Conservation (phyloP, 2,888 invertebrate species). For the Alloscopus bannaensis region DNA sequence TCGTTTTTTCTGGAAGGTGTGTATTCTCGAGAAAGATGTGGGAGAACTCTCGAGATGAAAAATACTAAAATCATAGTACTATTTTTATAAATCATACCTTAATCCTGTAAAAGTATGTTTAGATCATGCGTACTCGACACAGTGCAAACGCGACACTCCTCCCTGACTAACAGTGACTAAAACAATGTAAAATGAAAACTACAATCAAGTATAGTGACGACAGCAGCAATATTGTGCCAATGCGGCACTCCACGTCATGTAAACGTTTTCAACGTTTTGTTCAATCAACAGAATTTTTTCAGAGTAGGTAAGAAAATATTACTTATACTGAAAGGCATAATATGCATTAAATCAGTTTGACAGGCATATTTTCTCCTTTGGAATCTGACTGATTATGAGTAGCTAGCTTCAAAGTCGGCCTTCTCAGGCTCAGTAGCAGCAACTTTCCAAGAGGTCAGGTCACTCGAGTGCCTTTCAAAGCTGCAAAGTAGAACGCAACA, state of each 20-base stretch:
- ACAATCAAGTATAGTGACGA: not conserved
- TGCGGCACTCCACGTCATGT: not conserved
- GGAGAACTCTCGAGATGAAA: not conserved
- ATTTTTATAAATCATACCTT: conserved; percentile 10
- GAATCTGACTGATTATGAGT: too few species aligned
- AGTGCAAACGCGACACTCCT: conserved; percentile 26
- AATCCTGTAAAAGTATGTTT: conserved; percentile 14
- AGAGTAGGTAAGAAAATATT: not conserved
- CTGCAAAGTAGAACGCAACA: not conserved
- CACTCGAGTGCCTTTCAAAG: not conserved
- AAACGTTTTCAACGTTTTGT: not conserved
- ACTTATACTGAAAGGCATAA: too few species aligned
- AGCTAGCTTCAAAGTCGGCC: too few species aligned
- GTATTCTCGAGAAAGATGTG: not conserved
- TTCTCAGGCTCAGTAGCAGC: too few species aligned
- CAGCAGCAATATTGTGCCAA: not conserved
- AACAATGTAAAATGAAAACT: not conserved
- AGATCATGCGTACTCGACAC: conserved; percentile 23
- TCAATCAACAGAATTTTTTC: not conserved
- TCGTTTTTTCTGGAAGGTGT: not conserved
- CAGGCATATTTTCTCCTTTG: too few species aligned
- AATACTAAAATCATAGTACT: not conserved
- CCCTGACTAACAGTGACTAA: not conserved
- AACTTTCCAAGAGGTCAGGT: not conserved
- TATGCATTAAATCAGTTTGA: too few species aligned